Percentiles rank a stretch among this genome's conserved stretches.
Conservation (phyloP, 1,140 invertebrate species). For the Caenorhabditis latens region DNA sequence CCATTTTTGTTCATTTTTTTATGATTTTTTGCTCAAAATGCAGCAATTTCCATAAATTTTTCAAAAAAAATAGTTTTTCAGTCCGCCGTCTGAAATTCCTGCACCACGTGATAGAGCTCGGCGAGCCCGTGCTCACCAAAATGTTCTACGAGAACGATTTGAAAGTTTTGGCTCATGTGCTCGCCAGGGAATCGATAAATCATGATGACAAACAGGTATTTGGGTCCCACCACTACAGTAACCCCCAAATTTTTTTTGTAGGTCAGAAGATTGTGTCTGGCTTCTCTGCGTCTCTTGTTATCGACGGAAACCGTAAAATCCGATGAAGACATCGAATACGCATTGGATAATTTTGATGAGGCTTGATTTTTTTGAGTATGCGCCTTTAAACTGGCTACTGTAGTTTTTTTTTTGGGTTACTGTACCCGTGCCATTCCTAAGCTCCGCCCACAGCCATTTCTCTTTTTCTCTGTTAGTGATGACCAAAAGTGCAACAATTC, state of each 20-base stretch:
- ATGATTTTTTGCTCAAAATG: too few species aligned
- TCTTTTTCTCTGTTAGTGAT: too few species aligned
- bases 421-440: too few species aligned
- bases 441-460: background rate
- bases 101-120: slow-evolving; percentile 5
- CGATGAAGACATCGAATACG: slow-evolving; percentile 30
- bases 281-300: slow-evolving; percentile 13
- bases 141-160: slow-evolving; percentile 39
- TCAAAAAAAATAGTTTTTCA: background rate
- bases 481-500: too few species aligned
- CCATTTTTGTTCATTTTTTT: too few species aligned
- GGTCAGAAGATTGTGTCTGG: background rate
- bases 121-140: background rate
- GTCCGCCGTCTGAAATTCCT: slow-evolving; percentile 29
- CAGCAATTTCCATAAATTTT: too few species aligned
- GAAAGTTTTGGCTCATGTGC: slow-evolving; percentile 27
- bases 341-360: slow-evolving; percentile 21
- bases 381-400: too few species aligned
- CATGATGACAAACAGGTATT: slow-evolving; percentile 6
- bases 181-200: slow-evolving; percentile 18
- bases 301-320: background rate
- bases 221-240: background rate
- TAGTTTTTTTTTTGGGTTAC: too few species aligned
- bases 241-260: background rate
- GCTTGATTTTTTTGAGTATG: background rate